Conservation (phyloP, 2,888 invertebrate species). For the Druceiella hillmani region DNA sequence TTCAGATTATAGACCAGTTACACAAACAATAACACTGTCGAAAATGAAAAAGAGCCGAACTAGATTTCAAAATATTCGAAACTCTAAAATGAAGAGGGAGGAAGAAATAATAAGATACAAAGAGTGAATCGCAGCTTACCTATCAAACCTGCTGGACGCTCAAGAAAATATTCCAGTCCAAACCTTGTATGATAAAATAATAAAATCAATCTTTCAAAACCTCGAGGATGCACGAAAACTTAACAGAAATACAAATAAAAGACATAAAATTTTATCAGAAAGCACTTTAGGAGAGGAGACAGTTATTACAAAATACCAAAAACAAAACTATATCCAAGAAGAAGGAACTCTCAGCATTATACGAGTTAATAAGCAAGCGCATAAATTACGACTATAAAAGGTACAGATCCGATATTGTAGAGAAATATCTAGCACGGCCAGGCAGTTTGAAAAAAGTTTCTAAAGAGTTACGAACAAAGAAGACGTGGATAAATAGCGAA, state of each 20-base stretch:
- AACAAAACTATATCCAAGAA: constrained; percentile 11
- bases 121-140: neutral
- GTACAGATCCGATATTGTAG: constrained; percentile 12
- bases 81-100: neutral
- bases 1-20: constrained; percentile 2
- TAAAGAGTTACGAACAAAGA: constrained; percentile 15
- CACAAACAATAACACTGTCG: neutral
- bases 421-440: constrained; percentile 12
- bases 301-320: constrained; percentile 10
- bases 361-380: constrained; percentile 8
- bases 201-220: constrained; percentile 2
- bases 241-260: constrained; percentile 1
- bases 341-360: constrained; percentile 12
- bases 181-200: constrained; percentile 2
- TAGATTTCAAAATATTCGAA: neutral
- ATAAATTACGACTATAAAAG: constrained; percentile 11
- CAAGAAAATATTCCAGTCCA: constrained; percentile 4
- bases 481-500: constrained; percentile 13
- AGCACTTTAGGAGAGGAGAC: no score
- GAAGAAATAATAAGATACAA: constrained; percentile 3
- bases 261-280: constrained; percentile 5
- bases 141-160: neutral
- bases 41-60: no score
- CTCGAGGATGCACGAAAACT: constrained; percentile 4
- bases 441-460: constrained; percentile 13